Evolutionary conservation across 2,888 invertebrate species (phyloP).

Genomic region (Zygogramma bicolorata): DNA sequence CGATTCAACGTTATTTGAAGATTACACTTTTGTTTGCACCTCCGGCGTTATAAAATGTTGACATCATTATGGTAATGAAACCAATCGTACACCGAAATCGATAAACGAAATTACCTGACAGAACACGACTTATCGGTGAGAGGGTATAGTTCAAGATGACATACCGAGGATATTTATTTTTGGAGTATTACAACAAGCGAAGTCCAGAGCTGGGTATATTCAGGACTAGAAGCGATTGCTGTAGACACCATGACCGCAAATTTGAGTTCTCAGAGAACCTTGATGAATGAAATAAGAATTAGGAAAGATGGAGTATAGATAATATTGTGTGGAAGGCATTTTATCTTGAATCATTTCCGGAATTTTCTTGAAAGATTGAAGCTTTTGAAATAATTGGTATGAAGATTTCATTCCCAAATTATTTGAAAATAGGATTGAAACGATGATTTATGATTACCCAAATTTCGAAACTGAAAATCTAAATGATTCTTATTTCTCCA

Average conservation of each 20-base stretch:
- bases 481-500: too few species aligned
- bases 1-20: slow-evolving; percentile 29
- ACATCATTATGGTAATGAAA: slow-evolving; percentile 33
- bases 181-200: not conserved
- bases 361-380: too few species aligned
- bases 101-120: slow-evolving; percentile 15
- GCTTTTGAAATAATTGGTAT: too few species aligned
- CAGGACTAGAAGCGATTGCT: not conserved
- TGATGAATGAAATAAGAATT: not conserved
- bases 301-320: not conserved
- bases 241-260: not conserved
- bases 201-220: not conserved
- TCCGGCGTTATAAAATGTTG: slow-evolving; percentile 20
- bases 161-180: not conserved
- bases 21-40: slow-evolving; percentile 11
- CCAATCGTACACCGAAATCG: not conserved
- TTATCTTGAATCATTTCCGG: too few species aligned
- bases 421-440: too few species aligned
- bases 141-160: not conserved
- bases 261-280: not conserved
- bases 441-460: too few species aligned
- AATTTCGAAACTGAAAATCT: too few species aligned
- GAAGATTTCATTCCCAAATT: too few species aligned
- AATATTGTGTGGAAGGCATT: not conserved
- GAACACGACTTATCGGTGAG: not conserved